These are phyloP conservation scores for Drosophila maculinotata DNA, from an alignment of 2,888 invertebrate genomes.

Conservation along the genomic window DNA sequence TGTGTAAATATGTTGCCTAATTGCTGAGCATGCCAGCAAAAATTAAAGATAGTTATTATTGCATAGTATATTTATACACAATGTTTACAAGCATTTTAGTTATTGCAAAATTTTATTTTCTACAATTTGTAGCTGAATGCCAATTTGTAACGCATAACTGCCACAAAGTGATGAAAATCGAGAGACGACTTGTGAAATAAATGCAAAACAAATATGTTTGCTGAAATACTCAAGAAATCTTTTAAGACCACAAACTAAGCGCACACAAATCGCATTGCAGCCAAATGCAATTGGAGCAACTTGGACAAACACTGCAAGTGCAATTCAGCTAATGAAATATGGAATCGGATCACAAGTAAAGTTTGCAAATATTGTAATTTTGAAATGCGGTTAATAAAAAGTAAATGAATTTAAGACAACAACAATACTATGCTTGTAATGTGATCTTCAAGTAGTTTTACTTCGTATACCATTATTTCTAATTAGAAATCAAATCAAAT, in stretches of 20 bases:
- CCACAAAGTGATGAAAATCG: neutral
- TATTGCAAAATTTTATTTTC: neutral
- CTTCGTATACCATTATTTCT: no score
- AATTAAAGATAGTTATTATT: slow-evolving; percentile 11
- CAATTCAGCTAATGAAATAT: slow-evolving; percentile 21
- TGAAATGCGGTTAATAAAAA: neutral
- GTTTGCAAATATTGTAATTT: neutral
- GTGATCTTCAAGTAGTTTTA: no score
- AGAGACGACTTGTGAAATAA: slow-evolving; percentile 4
- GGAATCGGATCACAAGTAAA: neutral
- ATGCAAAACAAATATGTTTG: slow-evolving; percentile 7
- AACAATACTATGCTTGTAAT: no score
- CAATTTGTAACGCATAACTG: no score
- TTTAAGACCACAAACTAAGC: slow-evolving; percentile 7
- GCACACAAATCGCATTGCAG: slow-evolving; percentile 1
- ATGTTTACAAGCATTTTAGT: slow-evolving; percentile 4
- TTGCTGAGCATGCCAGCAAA: slow-evolving; percentile 21
- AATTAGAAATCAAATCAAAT: neutral
- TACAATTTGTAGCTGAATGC: slow-evolving; percentile 1
- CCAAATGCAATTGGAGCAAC: no score
- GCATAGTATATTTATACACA: slow-evolving; percentile 4
- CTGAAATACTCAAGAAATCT: slow-evolving; percentile 1
- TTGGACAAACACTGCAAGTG: neutral
- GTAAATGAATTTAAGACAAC: neutral
- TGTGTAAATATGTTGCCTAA: slow-evolving; percentile 21